Percentiles rank a stretch among this genome's conserved stretches.
Evolutionary conservation across 2,797 vertebrate genomes (phyloP).

Genomic region (Linurgus olivaceus): DNA sequence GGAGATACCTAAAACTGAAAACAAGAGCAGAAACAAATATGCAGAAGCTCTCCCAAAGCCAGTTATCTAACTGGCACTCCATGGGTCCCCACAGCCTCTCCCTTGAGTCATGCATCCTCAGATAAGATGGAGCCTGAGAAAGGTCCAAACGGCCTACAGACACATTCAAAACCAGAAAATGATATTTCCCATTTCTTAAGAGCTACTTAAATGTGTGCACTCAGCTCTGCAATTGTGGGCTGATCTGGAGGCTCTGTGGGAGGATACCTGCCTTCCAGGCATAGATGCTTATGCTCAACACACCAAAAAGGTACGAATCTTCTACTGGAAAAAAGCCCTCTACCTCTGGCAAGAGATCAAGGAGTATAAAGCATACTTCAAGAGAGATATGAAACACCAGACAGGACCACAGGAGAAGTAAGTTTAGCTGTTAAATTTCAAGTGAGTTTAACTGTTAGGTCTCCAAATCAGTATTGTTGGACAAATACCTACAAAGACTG

Average conservation of each 20-base stretch:
- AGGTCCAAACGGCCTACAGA: background rate
- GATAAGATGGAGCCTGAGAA: background rate
- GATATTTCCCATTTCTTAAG: background rate
- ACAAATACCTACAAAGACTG: background rate
- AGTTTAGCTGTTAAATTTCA: background rate
- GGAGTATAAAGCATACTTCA: background rate
- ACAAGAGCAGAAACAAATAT: background rate
- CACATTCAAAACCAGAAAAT: background rate
- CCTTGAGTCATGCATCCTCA: accelerated
- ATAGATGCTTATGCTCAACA: background rate
- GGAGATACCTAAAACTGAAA: background rate
- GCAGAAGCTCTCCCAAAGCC: background rate
- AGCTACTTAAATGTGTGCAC: background rate
- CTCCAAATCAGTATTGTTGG: background rate
- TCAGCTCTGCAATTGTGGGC: background rate
- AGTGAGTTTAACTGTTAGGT: background rate
- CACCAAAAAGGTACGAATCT: background rate
- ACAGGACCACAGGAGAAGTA: background rate
- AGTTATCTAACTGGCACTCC: background rate
- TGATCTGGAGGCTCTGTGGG: background rate
- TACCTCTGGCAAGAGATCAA: background rate
- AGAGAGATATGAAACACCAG: background rate
- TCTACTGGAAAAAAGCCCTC: background rate
- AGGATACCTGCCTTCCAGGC: background rate
- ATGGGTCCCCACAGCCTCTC: background rate